A percentile compares a stretch with the other conserved stretches of the same genome.
Conservation (phyloP, 2,113 vertebrate genomes). For the Lampris incognitus region DNA sequence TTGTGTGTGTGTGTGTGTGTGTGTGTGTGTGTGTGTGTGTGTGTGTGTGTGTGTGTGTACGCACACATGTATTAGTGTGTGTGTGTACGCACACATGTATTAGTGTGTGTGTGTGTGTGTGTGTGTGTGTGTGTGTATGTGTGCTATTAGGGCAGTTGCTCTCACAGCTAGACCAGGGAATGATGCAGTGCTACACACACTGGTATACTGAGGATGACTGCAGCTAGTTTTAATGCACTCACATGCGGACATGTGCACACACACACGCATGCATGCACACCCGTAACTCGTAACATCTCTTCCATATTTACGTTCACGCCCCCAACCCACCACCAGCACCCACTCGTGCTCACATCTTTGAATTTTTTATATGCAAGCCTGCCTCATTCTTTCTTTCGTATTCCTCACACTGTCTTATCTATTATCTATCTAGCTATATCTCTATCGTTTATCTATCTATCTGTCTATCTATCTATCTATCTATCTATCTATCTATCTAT, state of each 20-base stretch:
- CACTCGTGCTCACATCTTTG: too few species aligned
- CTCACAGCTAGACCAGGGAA: slow-evolving; percentile 34
- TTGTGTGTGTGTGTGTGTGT: background rate
- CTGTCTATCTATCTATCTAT: too few species aligned
- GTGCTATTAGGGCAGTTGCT: slow-evolving; percentile 27
- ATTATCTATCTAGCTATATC: too few species aligned
- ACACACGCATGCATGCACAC: background rate
- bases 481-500: too few species aligned
- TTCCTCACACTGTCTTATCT: too few species aligned
- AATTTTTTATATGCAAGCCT: too few species aligned
- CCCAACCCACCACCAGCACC: too few species aligned
- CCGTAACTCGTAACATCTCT: background rate
- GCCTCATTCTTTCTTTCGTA: too few species aligned
- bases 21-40: slow-evolving; percentile 6
- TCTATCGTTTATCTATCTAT: too few species aligned
- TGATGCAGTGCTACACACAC: slow-evolving; percentile 41
- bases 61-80: background rate
- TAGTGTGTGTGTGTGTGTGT: slow-evolving; percentile 1
- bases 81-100: background rate
- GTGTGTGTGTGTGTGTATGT: background rate
- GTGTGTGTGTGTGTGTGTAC: too few species aligned
- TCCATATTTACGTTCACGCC: background rate
- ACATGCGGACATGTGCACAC: slow-evolving; percentile 5
- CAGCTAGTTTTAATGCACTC: slow-evolving; percentile 12
- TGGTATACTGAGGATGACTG: slow-evolving; percentile 37